phyloP scores from a whole-genome alignment of 2,797 vertebrate genomes.

The Hafferia zeledoni region DNA sequence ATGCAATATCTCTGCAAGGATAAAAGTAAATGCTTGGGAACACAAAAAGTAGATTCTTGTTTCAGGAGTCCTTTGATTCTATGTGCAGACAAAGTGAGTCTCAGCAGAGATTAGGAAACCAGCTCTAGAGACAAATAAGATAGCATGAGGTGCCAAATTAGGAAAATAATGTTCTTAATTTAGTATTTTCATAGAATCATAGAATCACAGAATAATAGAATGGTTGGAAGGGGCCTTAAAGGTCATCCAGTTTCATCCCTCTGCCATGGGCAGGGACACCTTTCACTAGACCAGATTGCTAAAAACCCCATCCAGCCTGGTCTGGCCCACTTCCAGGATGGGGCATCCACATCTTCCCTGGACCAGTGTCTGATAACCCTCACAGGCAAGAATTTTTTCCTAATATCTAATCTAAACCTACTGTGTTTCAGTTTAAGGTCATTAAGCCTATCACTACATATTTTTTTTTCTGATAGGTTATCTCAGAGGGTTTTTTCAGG shows the following conservation, averaged over 20 bases:
- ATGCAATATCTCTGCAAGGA: background rate
- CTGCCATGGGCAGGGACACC: too few species aligned
- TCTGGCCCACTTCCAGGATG: background rate
- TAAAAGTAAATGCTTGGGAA: background rate
- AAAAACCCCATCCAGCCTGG: background rate
- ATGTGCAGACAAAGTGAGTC: background rate
- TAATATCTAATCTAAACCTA: background rate
- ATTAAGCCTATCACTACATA: accelerated
- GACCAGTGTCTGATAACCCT: background rate
- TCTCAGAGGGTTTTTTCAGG: background rate
- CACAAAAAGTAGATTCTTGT: background rate
- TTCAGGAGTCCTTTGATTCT: background rate
- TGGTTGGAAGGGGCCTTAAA: background rate
- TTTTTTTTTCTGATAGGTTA: background rate
- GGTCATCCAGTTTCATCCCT: background rate
- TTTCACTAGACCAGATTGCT: background rate
- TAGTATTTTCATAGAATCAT: background rate
- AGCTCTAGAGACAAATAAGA: background rate
- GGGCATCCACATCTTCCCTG: background rate
- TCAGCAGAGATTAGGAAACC: background rate
- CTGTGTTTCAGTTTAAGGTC: background rate
- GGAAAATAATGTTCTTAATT: background rate
- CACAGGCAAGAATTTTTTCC: background rate
- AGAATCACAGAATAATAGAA: background rate
- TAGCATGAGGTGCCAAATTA: background rate